Base-by-base conservation (phyloP, 2,797 vertebrate genomes). In the Cheirogaleus major region DNA sequence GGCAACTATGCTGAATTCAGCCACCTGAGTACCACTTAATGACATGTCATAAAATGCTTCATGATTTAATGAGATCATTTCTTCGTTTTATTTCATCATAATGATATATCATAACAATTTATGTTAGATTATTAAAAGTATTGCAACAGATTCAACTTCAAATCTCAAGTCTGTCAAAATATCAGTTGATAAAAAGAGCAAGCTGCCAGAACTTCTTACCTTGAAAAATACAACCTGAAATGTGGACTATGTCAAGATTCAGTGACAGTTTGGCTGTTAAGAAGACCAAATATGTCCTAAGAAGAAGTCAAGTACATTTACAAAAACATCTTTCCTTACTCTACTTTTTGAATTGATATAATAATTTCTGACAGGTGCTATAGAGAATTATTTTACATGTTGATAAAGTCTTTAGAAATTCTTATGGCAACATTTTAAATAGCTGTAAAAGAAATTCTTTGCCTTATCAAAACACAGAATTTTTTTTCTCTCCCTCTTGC, bases 41-140 rank as follows among this genome's bases (percentile, higher is more conserved):
- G 23, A 43, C 5, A 59, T 45, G 18, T 65, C 50, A 85, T 95
- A 86, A 97, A 97, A 84, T 87, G 50, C 35, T 72, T 91, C 55
- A 79, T 67, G 45, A 93, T 87, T 93, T 97, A 91, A 94, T 72
- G 43, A 91, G 65, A 76, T 70, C 17, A 38, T 95, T 97, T 89
- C 86, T 93, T 95, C 59, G 70, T 96, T 97, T 95, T 65, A 95
- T 96, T 78, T 90, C 32, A 95, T 63, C 38, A 90, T 63, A 86
- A 91, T 52, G 25, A 93, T 57, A 69, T 90, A 91, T 91, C 48
- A 91, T 82, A 95, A 97, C 35, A 90, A 69, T 95, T 95, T 96
- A 82, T 91, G 25, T 43, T 91, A 86, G 30, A 61, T 67, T 20
- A 87, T 93, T 95, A 91, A 89, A 67, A 89, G 38, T 91, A 27